Evolutionary conservation across 2,888 invertebrate genomes (phyloP).

Genomic region (Thyatira batis): DNA sequence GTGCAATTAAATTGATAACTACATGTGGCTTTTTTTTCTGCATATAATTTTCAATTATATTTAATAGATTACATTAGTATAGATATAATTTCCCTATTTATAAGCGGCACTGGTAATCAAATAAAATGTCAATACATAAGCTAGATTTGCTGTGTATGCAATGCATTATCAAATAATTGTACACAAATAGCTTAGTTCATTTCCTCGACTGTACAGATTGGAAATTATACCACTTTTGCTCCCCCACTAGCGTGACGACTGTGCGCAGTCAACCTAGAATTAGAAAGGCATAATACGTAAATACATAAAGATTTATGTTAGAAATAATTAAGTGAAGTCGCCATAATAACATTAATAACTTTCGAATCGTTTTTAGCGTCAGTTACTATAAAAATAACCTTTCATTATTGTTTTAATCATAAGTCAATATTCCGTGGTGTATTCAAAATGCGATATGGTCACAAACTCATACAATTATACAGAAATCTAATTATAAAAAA

Average conservation of each 20-base stretch:
- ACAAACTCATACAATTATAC: too few relatives aligned
- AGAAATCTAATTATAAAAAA: too few relatives aligned
- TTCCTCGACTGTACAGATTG: conserved; percentile 42
- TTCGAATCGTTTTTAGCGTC: conserved; percentile 42
- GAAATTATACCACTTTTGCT: conserved; percentile 48
- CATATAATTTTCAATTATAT: too few relatives aligned
- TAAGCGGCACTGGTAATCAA: too few relatives aligned
- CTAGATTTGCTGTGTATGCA: neutral
- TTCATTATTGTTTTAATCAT: too few relatives aligned
- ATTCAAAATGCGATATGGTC: too few relatives aligned
- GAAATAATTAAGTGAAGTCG: conserved; percentile 62
- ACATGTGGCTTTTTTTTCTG: too few relatives aligned
- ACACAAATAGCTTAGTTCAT: conserved; percentile 43
- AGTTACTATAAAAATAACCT: too few relatives aligned
- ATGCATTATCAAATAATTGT: conserved; percentile 23
- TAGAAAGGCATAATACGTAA: conserved; percentile 67
- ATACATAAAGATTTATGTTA: conserved; percentile 69
- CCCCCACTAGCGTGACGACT: conserved; percentile 60
- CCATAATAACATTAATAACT: conserved; percentile 47
- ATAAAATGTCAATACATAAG: too few relatives aligned
- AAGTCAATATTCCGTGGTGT: too few relatives aligned
- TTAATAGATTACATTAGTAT: too few relatives aligned
- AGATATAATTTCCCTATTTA: too few relatives aligned
- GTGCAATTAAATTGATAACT: neutral
- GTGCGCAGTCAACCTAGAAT: conserved; percentile 58